A percentile compares a stretch with the other conserved stretches of the same genome.
phyloP scores from a whole-genome alignment of 2,888 invertebrate genomes.

The Pardosa pseudoannulata region DNA sequence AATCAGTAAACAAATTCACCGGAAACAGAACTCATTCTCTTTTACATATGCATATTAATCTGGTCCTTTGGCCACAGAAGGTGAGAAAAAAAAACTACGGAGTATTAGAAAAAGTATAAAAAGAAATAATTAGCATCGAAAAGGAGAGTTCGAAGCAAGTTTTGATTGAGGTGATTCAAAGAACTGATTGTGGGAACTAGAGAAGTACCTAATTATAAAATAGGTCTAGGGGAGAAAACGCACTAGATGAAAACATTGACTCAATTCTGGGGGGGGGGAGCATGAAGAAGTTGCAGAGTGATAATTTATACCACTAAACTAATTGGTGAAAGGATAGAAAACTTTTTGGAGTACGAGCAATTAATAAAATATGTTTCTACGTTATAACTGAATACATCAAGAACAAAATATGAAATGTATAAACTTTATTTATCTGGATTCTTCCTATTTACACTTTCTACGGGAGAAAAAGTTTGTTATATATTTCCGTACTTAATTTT shows the following conservation, averaged over 20 bases:
- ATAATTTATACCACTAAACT: not conserved
- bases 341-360: too few relatives aligned
- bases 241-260: not conserved
- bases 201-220: conserved; percentile 58
- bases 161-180: conserved; percentile 18
- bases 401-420: too few relatives aligned
- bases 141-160: conserved; percentile 14
- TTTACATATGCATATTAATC: conserved; percentile 1
- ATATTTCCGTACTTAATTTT: too few relatives aligned
- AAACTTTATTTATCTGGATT: too few relatives aligned
- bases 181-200: conserved; percentile 39
- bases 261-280: conserved; percentile 8
- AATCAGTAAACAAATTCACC: conserved; percentile 61
- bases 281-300: not conserved
- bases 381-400: too few relatives aligned
- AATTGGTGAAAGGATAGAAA: too few relatives aligned
- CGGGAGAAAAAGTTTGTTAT: too few relatives aligned
- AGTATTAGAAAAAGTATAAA: not conserved
- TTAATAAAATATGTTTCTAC: too few relatives aligned
- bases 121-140: conserved; percentile 21
- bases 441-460: too few relatives aligned
- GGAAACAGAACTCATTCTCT: conserved; percentile 31
- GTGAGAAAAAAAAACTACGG: conserved; percentile 21
- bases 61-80: not conserved
- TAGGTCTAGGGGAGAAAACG: conserved; percentile 26